A percentile compares a stretch with the other conserved stretches of the same genome.
Evolutionary conservation across 1,140 invertebrate genomes (phyloP).

Genomic region (Stenopsyche tienmushanensis): DNA sequence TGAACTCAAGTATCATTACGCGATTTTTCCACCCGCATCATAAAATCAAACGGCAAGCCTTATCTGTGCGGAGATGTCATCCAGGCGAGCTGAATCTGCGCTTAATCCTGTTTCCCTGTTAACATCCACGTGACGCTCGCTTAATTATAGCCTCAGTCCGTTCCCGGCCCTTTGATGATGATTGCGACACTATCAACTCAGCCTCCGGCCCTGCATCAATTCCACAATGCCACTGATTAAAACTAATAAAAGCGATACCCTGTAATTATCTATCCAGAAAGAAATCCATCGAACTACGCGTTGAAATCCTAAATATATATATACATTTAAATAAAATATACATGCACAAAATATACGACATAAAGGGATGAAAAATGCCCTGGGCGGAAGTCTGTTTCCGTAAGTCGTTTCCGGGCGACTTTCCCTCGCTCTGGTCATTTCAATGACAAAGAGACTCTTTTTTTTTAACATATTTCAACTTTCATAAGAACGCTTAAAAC

Average conservation of each 20-base stretch:
- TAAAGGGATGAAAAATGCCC: slow-evolving; percentile 27
- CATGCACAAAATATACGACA: too few species aligned
- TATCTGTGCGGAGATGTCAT: neutral
- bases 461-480: neutral
- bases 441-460: neutral
- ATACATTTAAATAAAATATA: neutral
- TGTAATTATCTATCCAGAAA: too few species aligned
- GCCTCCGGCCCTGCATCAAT: neutral
- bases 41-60: slow-evolving; percentile 12
- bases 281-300: too few species aligned
- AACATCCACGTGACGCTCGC: slow-evolving; percentile 6
- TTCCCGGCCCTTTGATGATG: slow-evolving; percentile 18
- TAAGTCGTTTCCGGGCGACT: slow-evolving; percentile 9
- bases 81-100: neutral
- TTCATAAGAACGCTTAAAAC: neutral
- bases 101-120: slow-evolving; percentile 12
- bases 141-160: slow-evolving; percentile 15
- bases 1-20: too few species aligned
- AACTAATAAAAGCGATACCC: slow-evolving; percentile 8
- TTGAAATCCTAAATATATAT: too few species aligned
- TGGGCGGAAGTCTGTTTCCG: slow-evolving; percentile 29
- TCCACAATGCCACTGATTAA: slow-evolving; percentile 8
- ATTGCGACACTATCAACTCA: slow-evolving; percentile 16
- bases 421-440: neutral
- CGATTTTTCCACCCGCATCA: slow-evolving; percentile 17